Evolutionary conservation across 1,140 invertebrate species (phyloP).

Genomic region (Elymnias hypermnestra): DNA sequence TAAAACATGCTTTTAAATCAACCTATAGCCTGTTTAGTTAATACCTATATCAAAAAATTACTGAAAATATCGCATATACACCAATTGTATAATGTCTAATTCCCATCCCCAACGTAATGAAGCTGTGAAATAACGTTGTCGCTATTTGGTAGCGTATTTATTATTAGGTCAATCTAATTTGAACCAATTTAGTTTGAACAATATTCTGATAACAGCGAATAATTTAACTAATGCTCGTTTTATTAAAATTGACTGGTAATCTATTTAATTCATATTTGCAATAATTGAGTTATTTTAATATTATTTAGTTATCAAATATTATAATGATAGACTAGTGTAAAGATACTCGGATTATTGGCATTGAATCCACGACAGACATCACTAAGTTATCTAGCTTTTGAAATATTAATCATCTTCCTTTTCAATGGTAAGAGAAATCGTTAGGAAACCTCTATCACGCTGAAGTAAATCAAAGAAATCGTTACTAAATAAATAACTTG

Average conservation of each 20-base stretch:
- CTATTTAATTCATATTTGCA: neutral
- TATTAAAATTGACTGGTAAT: neutral
- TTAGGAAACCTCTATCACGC: too few species aligned
- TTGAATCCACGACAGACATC: too few species aligned
- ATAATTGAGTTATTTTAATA: neutral
- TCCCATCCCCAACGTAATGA: neutral
- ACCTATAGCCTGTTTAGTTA: too few species aligned
- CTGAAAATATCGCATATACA: neutral
- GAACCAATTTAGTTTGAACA: neutral
- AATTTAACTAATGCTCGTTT: neutral
- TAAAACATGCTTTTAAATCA: too few species aligned
- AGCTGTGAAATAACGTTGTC: neutral
- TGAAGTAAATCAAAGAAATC: too few species aligned
- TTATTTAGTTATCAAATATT: neutral
- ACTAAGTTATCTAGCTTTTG: too few species aligned
- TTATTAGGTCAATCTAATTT: conserved; percentile 1
- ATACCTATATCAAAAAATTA: too few species aligned
- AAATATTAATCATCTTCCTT: too few species aligned
- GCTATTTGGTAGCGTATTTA: neutral
- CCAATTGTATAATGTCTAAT: neutral
- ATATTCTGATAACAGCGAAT: neutral
- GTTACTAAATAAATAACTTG: too few species aligned
- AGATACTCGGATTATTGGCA: too few species aligned
- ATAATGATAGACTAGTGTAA: too few species aligned
- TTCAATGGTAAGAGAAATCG: too few species aligned